Base-by-base conservation (phyloP, 2,797 vertebrate genomes). In the Malurus splendens region DNA sequence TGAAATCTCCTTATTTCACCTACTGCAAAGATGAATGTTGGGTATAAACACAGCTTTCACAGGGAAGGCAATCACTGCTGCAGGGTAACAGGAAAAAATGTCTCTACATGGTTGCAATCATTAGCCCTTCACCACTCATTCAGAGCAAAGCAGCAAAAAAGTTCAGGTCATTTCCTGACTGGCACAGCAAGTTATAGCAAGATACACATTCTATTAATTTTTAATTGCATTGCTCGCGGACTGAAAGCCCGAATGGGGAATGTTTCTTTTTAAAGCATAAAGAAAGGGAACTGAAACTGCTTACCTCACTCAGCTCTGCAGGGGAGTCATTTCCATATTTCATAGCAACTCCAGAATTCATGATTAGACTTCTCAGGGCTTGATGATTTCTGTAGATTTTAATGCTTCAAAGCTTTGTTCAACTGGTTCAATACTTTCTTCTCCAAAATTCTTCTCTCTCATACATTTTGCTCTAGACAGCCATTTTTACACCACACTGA, bases 291-390 rank as follows among this genome's bases (percentile, higher is more conserved):
- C 74, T 86, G 82, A 94, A 70, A 92, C 93, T 38, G 92, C 98
- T 98, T 96, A 98, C 98, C 98, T 98, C 98, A 64, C 96, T 96
- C 86, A 97, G 96, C 93, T 98, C 97, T 23, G 96, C 96, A 60
- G 97, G 94, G 39, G 95, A 89, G 64, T 98, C 98, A 87, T 96
- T 97, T 88, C 96, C 97, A 87, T 97, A 97, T 95, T 96, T 98
- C 94, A 97, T 38, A 71, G 96, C 94, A 94, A 97, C 97, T 97
- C 97, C 97, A 82, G 98, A 98, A 97, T 98, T 98, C 98, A 98
- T 98, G 95, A 92, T 97, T 97, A 86, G 95, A 94, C 93, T 95
- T 97, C 96, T 92, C 79, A 47, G 79, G 75, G 91, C 85, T 84
- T 56, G 93, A 91, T 2, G 51, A 90, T 89, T 92, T 95, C 92